Base-by-base conservation (phyloP, 2,888 invertebrate species). In the Ormyrus thymus region DNA sequence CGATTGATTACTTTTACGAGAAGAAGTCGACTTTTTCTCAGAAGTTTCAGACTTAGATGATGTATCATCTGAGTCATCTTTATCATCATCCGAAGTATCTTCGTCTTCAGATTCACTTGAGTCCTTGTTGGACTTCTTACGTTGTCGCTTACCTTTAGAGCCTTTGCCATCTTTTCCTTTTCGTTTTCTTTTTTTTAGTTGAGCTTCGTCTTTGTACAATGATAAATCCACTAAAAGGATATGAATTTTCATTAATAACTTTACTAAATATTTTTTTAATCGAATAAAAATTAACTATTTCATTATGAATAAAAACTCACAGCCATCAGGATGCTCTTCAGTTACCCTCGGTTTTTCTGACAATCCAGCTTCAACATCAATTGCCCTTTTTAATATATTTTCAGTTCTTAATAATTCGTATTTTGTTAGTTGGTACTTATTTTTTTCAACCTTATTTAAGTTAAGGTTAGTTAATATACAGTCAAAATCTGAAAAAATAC, bases 391-490 rank as follows among this genome's bases (percentile, higher is more conserved):
- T 81, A 97, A 92, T 85, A 97, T 97, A 90, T 95, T 96, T 85
- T 94, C 93, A 56, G 96, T 96, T 78, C 97, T 93, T 80, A 93
- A 92, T 80, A 93, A 92, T 90, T 97, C 97, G n/a, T 92, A 92
- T 65, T 93, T 92, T 2, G 94, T 94, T 83, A 97, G 92, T 83
- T 92, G 91, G 89, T 93, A 95, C 84, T 93, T 93, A 83, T 95
- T 94, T 85, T 94, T 95, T 78, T 94, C 93, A 56, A 95, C 92
- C 85, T 95, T 94, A 59, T 92, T 92, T 89, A 97, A 91, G 83
- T 95, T 95, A 81, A 97, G 92, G 83, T 96, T 97, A 7, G 97
- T 97, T 84, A 96, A 92, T 89, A 97, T 96, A 90, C 96, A 96
- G 89, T 97, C 97, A 91, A 96, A 96, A 90, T 96, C 95, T 94